These are phyloP conservation scores for Conger conger DNA, from an alignment of 2,113 vertebrate species.

Conservation along the genomic window DNA sequence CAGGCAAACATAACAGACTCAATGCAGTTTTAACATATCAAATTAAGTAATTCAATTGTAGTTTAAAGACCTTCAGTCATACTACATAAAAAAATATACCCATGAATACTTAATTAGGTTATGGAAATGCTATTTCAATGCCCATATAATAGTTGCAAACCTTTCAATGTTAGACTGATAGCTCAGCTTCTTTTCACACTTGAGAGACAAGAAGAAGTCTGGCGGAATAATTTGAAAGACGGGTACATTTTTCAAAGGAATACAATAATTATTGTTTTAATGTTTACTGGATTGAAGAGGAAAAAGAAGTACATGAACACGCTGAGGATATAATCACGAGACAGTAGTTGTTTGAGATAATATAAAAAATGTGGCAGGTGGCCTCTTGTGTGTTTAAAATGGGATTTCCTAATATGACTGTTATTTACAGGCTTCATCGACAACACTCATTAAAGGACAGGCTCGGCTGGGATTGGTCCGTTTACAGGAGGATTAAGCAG, in stretches of 20 bases:
- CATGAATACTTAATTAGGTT: not conserved
- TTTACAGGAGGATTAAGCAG: slow-evolving; percentile 14
- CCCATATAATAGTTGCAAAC: not conserved
- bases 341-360: slow-evolving; percentile 21
- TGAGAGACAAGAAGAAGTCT: not conserved
- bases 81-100: not conserved
- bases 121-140: not conserved
- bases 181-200: not conserved
- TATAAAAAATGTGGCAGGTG: slow-evolving; percentile 10
- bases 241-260: slow-evolving; percentile 18
- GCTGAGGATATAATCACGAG: slow-evolving; percentile 26
- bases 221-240: not conserved
- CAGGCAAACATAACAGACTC: not conserved
- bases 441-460: slow-evolving; percentile 38
- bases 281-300: slow-evolving; percentile 28
- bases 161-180: not conserved
- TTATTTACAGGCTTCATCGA: slow-evolving; percentile 27
- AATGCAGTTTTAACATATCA: slow-evolving; percentile 10
- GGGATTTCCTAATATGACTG: slow-evolving; percentile 10
- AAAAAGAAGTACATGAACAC: slow-evolving; percentile 37
- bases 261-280: slow-evolving; percentile 39
- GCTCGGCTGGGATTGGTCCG: slow-evolving; percentile 25
- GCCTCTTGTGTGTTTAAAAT: slow-evolving; percentile 5
- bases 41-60: not conserved
- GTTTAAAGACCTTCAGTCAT: not conserved